Percentiles rank a stretch among this genome's conserved stretches.
phyloP scores from a whole-genome alignment of 1,140 invertebrate genomes.

The Formica selysi region DNA sequence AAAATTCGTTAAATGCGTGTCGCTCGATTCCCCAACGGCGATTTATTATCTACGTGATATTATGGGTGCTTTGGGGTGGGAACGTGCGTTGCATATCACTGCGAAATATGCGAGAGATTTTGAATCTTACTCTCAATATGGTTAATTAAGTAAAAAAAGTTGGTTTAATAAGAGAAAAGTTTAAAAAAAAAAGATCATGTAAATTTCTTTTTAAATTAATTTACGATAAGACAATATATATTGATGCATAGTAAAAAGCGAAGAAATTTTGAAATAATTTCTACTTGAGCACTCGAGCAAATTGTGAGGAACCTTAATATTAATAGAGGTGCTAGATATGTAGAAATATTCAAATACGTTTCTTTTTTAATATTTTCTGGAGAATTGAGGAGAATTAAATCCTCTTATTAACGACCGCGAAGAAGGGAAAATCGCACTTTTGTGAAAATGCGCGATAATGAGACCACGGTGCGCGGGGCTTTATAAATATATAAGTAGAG shows the following conservation, averaged over 20 bases:
- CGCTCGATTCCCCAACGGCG: slow-evolving; percentile 10
- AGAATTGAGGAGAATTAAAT: not conserved
- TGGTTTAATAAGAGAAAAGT: not conserved
- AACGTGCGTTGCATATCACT: slow-evolving; percentile 5
- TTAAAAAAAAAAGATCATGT: not conserved
- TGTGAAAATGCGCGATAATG: not conserved
- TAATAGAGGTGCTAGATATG: not conserved
- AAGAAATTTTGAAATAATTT: slow-evolving; percentile 16
- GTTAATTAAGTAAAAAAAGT: no score
- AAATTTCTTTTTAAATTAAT: slow-evolving; percentile 1
- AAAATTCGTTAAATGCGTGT: slow-evolving; percentile 28
- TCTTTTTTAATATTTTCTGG: not conserved
- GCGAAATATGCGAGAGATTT: slow-evolving; percentile 10
- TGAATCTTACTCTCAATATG: not conserved
- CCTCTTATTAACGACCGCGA: not conserved
- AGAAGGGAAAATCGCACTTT: slow-evolving; percentile 2
- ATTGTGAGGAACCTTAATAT: not conserved
- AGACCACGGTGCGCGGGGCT: slow-evolving; percentile 44
- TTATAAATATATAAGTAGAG: slow-evolving; percentile 32
- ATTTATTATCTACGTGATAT: slow-evolving; percentile 22
- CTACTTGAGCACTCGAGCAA: not conserved
- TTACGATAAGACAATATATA: not conserved
- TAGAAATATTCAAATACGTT: slow-evolving; percentile 14
- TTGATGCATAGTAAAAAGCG: not conserved
- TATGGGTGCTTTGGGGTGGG: not conserved